These are phyloP conservation scores for Dioctria rufipes DNA, from an alignment of 2,888 invertebrate genomes.

Conservation along the genomic window DNA sequence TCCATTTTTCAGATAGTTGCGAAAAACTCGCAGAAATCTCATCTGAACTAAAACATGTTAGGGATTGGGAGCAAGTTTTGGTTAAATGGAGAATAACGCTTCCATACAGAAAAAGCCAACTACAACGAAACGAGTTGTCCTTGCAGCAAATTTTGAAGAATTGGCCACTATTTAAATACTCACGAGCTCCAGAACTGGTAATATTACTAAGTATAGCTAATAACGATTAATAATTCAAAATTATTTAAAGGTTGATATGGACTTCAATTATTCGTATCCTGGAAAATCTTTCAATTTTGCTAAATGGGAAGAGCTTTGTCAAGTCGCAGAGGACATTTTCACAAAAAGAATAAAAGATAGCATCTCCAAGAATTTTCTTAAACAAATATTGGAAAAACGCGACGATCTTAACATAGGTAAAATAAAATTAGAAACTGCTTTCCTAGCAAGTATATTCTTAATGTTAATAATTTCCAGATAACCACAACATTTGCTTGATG, in stretches of 20 bases:
- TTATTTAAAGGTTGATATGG: neutral
- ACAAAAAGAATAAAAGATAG: neutral
- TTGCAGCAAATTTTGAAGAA: conserved; percentile 10
- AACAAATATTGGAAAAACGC: too few relatives aligned
- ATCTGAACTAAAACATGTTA: neutral
- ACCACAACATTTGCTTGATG: too few relatives aligned
- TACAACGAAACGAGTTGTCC: neutral
- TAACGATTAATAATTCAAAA: neutral
- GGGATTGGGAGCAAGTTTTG: conserved; percentile 6
- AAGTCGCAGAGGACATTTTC: too few relatives aligned
- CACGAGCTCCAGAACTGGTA: conserved; percentile 6
- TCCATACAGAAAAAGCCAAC: conserved; percentile 12
- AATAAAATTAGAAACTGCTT: neutral
- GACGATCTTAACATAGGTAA: conserved; percentile 6
- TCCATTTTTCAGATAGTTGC: neutral
- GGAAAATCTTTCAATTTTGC: too few relatives aligned
- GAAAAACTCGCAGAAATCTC: neutral
- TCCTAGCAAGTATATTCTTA: neutral
- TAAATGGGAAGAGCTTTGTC: too few relatives aligned
- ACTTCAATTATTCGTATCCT: neutral
- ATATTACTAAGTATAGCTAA: neutral
- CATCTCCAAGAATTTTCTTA: too few relatives aligned
- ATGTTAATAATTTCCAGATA: too few relatives aligned
- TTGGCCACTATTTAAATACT: conserved; percentile 4
- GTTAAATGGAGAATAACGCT: neutral